A percentile compares a stretch with the other conserved stretches of the same genome.
Evolutionary conservation across 2,888 invertebrate species (phyloP).

Genomic region (Lasius fuliginosus): DNA sequence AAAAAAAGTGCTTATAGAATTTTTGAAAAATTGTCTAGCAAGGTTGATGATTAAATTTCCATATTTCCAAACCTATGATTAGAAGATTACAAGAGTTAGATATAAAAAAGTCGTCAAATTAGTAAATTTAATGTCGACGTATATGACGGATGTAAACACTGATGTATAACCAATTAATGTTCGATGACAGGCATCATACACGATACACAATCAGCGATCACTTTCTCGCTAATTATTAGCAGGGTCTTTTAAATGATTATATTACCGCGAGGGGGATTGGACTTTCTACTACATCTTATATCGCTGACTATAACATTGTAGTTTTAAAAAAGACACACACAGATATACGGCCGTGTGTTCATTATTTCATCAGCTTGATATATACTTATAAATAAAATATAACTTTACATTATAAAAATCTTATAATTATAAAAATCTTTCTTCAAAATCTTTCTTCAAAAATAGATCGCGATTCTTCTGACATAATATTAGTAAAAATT

Average conservation of each 20-base stretch:
- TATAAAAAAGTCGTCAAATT: background rate
- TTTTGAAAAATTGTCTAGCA: background rate
- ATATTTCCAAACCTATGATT: background rate
- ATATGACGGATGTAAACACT: background rate
- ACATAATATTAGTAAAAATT: background rate
- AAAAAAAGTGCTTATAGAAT: background rate
- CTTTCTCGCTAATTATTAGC: conserved; percentile 54
- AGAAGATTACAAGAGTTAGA: background rate
- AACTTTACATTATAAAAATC: too few relatives aligned
- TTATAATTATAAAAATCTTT: too few relatives aligned
- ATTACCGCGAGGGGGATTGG: conserved; percentile 18
- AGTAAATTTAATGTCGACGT: background rate
- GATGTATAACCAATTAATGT: background rate
- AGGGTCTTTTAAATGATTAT: conserved; percentile 8
- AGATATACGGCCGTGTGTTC: background rate
- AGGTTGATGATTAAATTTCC: background rate
- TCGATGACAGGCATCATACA: conserved; percentile 39
- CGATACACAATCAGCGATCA: conserved; percentile 8
- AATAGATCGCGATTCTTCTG: background rate
- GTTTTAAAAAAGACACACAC: background rate
- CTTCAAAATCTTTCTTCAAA: background rate
- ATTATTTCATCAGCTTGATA: background rate
- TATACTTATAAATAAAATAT: background rate
- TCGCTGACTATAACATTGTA: conserved; percentile 2
- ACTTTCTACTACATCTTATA: conserved; percentile 37